phyloP scores from a whole-genome alignment of 2,113 vertebrate genomes.

The Peromyscus leucopus region DNA sequence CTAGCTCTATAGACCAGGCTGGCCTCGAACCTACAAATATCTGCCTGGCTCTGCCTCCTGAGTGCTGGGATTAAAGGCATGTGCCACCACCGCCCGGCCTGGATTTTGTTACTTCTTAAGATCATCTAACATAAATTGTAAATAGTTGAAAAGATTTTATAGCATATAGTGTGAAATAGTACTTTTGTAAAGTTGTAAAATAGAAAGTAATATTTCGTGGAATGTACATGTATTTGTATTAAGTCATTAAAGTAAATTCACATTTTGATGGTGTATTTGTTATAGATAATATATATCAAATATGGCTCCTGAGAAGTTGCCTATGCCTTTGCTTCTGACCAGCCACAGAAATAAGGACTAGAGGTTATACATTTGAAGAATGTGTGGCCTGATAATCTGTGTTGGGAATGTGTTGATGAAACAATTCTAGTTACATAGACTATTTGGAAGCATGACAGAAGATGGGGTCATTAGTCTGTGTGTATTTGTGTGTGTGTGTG shows the following conservation, averaged over 20 bases:
- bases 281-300: not conserved
- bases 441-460: not conserved
- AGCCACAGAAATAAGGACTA: not conserved
- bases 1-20: too few species aligned
- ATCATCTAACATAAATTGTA: slow-evolving; percentile 11
- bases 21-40: too few species aligned
- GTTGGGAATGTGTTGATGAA: not conserved
- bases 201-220: not conserved
- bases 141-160: slow-evolving; percentile 37
- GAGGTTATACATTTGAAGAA: not conserved
- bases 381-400: not conserved
- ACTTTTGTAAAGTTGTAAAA: not conserved
- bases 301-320: not conserved
- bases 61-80: too few species aligned
- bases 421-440: not conserved
- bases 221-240: not conserved
- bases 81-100: too few species aligned
- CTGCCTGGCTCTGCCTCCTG: too few species aligned
- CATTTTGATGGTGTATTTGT: not conserved
- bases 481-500: not conserved
- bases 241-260: not conserved
- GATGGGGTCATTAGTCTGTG: not conserved
- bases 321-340: not conserved
- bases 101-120: not conserved
- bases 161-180: slow-evolving; percentile 13